These are phyloP conservation scores for Melanargia galathea DNA, from an alignment of 2,888 invertebrate species.

Conservation along the genomic window DNA sequence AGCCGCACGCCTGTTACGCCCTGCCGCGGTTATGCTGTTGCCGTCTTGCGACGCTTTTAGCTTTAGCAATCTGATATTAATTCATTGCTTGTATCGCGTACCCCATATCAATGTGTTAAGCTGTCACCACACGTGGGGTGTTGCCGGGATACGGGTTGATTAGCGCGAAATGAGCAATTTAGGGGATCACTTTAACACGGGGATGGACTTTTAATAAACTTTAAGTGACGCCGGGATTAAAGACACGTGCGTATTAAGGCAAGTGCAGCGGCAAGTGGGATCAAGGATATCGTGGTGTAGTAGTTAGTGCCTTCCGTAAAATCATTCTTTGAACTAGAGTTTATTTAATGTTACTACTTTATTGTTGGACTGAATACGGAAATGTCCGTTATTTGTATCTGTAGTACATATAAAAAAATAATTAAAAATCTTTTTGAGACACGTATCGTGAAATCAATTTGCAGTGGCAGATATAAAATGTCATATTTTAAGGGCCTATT, in stretches of 20 bases:
- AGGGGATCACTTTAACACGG: conserved; percentile 17
- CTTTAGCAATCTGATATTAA: neutral
- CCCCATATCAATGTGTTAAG: neutral
- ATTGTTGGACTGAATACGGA: neutral
- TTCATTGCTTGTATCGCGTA: neutral
- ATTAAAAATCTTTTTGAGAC: too few species aligned
- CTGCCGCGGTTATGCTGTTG: neutral
- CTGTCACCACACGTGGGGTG: conserved; percentile 17
- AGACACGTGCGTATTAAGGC: conserved; percentile 16
- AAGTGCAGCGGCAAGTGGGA: conserved; percentile 6
- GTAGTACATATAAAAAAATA: too few species aligned
- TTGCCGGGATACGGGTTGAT: conserved; percentile 22
- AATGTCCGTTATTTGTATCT: too few species aligned
- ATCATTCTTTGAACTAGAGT: neutral
- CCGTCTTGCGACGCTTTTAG: neutral
- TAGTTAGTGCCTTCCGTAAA: too few species aligned
- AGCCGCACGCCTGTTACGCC: too few species aligned
- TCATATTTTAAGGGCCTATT: too few species aligned
- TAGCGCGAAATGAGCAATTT: conserved; percentile 28
- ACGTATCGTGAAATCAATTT: too few species aligned
- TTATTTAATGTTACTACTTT: neutral
- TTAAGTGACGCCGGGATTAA: conserved; percentile 21
- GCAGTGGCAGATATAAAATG: too few species aligned
- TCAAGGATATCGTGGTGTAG: neutral
- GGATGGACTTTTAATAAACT: conserved; percentile 24